phyloP scores from a whole-genome alignment of 2,113 vertebrate genomes.

The Phaetusa simplex region DNA sequence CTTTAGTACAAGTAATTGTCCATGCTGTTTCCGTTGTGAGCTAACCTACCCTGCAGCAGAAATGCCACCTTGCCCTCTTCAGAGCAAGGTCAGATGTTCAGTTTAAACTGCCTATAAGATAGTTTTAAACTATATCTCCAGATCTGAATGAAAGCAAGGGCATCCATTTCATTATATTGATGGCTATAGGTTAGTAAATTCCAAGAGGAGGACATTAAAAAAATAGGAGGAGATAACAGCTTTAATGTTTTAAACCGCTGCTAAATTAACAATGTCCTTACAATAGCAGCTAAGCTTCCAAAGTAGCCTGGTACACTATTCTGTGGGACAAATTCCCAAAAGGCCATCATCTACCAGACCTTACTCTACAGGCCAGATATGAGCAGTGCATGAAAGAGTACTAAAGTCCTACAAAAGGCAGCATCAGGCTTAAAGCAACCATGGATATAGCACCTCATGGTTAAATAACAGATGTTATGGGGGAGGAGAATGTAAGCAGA shows the following conservation, averaged over 20 bases:
- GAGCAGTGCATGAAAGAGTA: background rate
- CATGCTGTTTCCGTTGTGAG: background rate
- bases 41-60: background rate
- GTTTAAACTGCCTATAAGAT: background rate
- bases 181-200: background rate
- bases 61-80: background rate
- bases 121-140: background rate
- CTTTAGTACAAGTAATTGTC: background rate
- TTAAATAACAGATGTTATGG: constrained; percentile 42
- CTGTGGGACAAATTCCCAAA: background rate
- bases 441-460: background rate
- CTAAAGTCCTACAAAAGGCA: background rate
- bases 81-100: background rate
- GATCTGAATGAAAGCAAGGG: background rate
- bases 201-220: background rate
- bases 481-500: constrained; percentile 28
- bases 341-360: background rate
- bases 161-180: background rate
- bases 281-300: background rate
- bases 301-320: background rate
- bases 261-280: background rate
- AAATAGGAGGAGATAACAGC: background rate
- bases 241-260: background rate
- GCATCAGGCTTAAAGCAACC: background rate
- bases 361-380: background rate